Evolutionary conservation across 2,888 invertebrate species (phyloP), one percentile per base, ranked within the genome.

Genomic region (Philopedon plagiatum): DNA sequence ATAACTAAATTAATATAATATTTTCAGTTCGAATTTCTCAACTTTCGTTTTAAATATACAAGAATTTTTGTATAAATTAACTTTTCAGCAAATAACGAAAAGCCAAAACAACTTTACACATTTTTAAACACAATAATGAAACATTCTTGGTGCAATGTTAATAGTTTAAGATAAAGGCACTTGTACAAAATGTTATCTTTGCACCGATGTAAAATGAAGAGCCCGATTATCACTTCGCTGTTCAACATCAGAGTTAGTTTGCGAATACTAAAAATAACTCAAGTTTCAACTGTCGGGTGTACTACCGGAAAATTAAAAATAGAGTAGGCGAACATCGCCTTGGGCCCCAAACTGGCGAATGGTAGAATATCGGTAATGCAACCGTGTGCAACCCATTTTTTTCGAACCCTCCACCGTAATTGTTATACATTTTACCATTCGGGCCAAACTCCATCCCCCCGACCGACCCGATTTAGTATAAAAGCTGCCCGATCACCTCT

Each of bases 301-400:
- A 41, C 4, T 39, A 41, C 62, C 57, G 69, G 62, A 62, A 69
- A 69, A 69, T 61, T 44, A 64, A 71, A 65, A 71, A 60, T 60
- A 32, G 65, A 71, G 71, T 71, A 71, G 71, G 71, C 71, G 71
- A 71, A 54, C 37, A 71, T 65, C 21, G 71, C 71, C 61, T 18
- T 46, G 54, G 71, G 71, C 71, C 34, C 26, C 29, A 66, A 54
- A 46, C 58, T 57, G 21, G 70, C 70, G 69, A 69, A 69, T 46
- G 62, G 62, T 62, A 54, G 56, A 56, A 41, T 60, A 61, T 68
- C 68, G 61, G 62, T 62, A 62, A 69, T 69, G 69, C 69, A 69
- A 69, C 69, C 69, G 57, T 71, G 71, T 71, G 71, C 71, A 71
- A 71, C 71, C 71, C 71, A 71, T 71, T 71, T 71, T 70, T 70